phyloP scores from a whole-genome alignment of 2,113 vertebrate genomes.

The Mirza zaza region DNA sequence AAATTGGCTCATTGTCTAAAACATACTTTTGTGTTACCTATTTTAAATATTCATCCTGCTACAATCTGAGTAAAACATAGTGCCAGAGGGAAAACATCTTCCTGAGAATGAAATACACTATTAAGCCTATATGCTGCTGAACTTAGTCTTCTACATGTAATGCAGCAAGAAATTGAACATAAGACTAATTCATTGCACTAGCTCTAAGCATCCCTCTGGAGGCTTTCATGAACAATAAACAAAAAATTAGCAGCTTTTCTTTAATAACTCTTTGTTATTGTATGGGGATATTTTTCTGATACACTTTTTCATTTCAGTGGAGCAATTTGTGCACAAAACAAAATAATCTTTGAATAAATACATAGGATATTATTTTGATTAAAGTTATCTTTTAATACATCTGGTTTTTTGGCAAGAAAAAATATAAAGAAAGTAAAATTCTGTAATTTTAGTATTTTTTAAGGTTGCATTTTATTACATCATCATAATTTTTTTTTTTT shows the following conservation, averaged over 20 bases:
- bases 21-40: not conserved
- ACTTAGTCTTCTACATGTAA: not conserved
- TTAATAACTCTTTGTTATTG: conserved; percentile 14
- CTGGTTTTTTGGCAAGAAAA: not conserved
- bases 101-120: not conserved
- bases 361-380: not conserved
- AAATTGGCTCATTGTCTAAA: conserved; percentile 27
- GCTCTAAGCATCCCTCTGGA: not conserved
- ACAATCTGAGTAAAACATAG: not conserved
- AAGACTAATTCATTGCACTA: not conserved
- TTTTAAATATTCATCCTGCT: not conserved
- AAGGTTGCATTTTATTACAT: not conserved
- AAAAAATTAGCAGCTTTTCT: conserved; percentile 22
- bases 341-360: conserved; percentile 28
- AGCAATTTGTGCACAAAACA: not conserved
- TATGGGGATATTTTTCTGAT: not conserved
- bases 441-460: not conserved
- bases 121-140: not conserved
- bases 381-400: conserved; percentile 7
- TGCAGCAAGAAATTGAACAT: not conserved
- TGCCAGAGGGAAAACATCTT: not conserved
- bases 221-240: not conserved
- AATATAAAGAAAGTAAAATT: not conserved
- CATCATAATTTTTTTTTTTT: not conserved
- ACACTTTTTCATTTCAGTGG: not conserved